Conservation (phyloP, 2,888 invertebrate species). For the Augochlorella aurata region DNA sequence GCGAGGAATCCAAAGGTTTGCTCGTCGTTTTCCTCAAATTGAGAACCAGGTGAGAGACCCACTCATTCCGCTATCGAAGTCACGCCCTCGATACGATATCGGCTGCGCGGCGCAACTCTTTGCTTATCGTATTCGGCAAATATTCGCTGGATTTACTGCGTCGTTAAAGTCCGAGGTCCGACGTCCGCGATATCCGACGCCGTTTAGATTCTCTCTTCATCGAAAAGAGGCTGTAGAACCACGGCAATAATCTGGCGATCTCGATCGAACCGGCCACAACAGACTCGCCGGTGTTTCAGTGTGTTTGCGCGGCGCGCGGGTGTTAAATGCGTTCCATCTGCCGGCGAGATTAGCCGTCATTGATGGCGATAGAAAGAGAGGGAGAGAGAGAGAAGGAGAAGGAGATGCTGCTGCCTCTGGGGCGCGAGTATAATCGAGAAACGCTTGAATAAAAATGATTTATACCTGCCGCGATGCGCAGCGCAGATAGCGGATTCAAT, state of each 20-base stretch:
- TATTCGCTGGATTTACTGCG: constrained; percentile 48
- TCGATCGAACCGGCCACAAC: constrained; percentile 29
- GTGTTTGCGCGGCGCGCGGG: constrained; percentile 37
- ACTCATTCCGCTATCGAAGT: constrained; percentile 12
- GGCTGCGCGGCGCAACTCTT: constrained; percentile 7
- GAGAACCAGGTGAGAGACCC: constrained; percentile 14
- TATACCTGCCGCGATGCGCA: constrained; percentile 35
- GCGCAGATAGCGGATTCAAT: constrained; percentile 45
- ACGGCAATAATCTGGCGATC: constrained; percentile 51
- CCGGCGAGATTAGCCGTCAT: constrained; percentile 53
- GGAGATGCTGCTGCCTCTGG: background rate
- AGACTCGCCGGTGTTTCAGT: constrained; percentile 20
- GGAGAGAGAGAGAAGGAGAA: background rate
- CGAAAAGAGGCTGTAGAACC: constrained; percentile 17
- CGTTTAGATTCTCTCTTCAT: constrained; percentile 39
- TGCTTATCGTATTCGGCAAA: constrained; percentile 47
- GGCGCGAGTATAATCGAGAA: constrained; percentile 57
- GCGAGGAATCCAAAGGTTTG: background rate
- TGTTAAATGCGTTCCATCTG: constrained; percentile 63
- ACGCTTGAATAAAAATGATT: constrained; percentile 65
- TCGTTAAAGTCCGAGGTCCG: constrained; percentile 31
- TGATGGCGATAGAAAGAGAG: constrained; percentile 28
- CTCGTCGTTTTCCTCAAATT: background rate
- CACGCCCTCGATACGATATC: constrained; percentile 38
- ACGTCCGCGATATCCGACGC: constrained; percentile 22